Evolutionary conservation across 2,113 vertebrate species (phyloP).

Genomic region (Toxotes jaculatrix): DNA sequence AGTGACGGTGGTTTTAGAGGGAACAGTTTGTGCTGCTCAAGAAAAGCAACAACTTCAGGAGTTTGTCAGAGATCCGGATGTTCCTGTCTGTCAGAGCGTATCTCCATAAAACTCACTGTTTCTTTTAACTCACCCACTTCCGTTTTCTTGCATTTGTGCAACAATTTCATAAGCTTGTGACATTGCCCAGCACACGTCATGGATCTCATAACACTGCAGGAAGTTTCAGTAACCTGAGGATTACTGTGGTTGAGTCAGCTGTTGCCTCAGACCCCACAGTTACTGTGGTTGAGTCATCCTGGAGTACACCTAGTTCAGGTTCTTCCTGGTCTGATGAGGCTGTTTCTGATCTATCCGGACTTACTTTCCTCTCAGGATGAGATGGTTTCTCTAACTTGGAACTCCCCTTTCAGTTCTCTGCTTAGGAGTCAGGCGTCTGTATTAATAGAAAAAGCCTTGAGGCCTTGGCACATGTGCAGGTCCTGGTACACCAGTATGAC

Average conservation of each 20-base stretch:
- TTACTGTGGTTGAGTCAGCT: constrained; percentile 29
- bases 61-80: neutral
- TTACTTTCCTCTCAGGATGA: neutral
- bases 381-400: neutral
- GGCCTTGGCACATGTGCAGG: neutral
- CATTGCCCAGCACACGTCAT: too few species aligned
- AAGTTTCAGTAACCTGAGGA: neutral
- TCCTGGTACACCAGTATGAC: neutral
- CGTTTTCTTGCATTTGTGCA: neutral
- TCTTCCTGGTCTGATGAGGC: neutral
- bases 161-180: neutral
- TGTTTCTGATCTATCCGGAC: neutral
- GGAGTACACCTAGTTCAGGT: fast-evolving
- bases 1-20: neutral
- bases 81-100: neutral
- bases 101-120: neutral
- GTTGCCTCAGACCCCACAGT: constrained; percentile 21
- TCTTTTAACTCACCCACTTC: neutral
- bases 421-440: neutral
- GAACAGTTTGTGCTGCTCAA: neutral
- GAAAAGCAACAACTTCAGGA: neutral
- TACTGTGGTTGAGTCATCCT: constrained; percentile 5
- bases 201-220: fast-evolving
- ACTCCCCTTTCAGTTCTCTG: neutral
- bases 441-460: neutral